A percentile compares a stretch with the other conserved stretches of the same genome.
These are phyloP conservation scores for Hemithea aestivaria DNA, from an alignment of 2,888 invertebrate species.

Conservation along the genomic window DNA sequence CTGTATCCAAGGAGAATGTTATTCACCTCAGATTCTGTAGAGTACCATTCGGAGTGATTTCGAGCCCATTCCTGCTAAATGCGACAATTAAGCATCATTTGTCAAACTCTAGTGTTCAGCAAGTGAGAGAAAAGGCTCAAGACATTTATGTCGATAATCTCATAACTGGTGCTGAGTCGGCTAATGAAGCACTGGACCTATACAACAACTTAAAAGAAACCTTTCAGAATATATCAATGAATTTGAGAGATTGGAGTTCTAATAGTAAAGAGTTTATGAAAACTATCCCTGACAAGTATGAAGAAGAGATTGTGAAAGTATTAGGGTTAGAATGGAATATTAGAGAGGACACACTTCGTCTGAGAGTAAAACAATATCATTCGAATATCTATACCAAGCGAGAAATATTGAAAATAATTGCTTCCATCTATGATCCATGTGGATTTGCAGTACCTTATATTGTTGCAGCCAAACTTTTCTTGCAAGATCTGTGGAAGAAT, in stretches of 20 bases:
- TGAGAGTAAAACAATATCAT: neutral
- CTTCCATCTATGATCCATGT: slow-evolving; percentile 21
- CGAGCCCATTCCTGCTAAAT: slow-evolving; percentile 13
- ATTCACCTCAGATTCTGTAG: slow-evolving; percentile 12
- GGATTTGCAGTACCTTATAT: slow-evolving; percentile 19
- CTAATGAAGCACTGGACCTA: neutral
- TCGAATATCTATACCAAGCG: slow-evolving; percentile 11
- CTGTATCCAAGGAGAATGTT: slow-evolving; percentile 8
- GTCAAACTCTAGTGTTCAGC: neutral
- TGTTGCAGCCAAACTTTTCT: slow-evolving; percentile 15
- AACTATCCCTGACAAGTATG: neutral
- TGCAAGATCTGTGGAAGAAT: slow-evolving; percentile 16
- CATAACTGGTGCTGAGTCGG: neutral
- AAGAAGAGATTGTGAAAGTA: neutral
- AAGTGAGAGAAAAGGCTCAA: neutral
- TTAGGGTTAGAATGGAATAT: neutral
- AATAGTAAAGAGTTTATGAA: slow-evolving; percentile 1
- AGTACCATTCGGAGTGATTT: slow-evolving; percentile 13
- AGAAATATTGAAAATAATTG: slow-evolving; percentile 9
- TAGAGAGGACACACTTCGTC: neutral
- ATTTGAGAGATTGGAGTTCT: slow-evolving; percentile 3
- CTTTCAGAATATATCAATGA: slow-evolving; percentile 2
- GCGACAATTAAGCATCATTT: slow-evolving; percentile 6
- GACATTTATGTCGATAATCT: slow-evolving; percentile 4
- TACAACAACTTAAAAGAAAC: neutral